These are phyloP conservation scores for Elysia crispata DNA, from an alignment of 2,888 invertebrate genomes.

Conservation along the genomic window DNA sequence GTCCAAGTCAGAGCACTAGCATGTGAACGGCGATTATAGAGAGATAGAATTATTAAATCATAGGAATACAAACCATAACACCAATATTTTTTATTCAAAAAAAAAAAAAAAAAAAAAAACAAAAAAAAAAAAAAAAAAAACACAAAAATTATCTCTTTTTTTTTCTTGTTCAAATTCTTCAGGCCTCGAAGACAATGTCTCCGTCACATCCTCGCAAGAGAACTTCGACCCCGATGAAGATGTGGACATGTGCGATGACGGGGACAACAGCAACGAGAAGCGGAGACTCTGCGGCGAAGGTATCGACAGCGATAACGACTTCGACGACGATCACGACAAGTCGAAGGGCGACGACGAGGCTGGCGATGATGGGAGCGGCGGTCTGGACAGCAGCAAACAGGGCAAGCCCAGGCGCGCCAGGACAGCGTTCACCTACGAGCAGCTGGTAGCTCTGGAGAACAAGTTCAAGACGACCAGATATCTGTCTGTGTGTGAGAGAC, in stretches of 20 bases:
- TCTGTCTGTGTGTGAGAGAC: slow-evolving; percentile 96
- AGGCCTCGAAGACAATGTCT: slow-evolving; percentile 47
- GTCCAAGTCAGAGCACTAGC: no score
- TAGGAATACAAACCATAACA: no score
- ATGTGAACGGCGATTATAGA: no score
- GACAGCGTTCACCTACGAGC: slow-evolving; percentile 99
- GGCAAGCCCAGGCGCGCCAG: slow-evolving; percentile 92
- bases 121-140: no score
- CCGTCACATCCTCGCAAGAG: slow-evolving; percentile 52
- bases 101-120: neutral
- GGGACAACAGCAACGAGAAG: slow-evolving; percentile 48
- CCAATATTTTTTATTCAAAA: no score
- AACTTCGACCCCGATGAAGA: slow-evolving; percentile 54
- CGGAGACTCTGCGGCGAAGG: slow-evolving; percentile 54
- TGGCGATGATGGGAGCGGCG: slow-evolving; percentile 31
- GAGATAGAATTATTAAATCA: no score
- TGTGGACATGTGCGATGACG: slow-evolving; percentile 56
- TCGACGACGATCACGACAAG: slow-evolving; percentile 51
- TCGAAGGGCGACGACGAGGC: slow-evolving; percentile 47
- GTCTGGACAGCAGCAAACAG: slow-evolving; percentile 66
- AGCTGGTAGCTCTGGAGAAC: slow-evolving; percentile 95
- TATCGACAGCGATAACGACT: slow-evolving; percentile 54
- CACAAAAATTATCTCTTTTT: no score
- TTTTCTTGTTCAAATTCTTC: slow-evolving; percentile 16
- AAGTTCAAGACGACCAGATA: slow-evolving; percentile 97